Percentiles rank a stretch among this genome's conserved stretches.
Conservation (phyloP, 2,888 invertebrate species). For the Melanostoma scalare region DNA sequence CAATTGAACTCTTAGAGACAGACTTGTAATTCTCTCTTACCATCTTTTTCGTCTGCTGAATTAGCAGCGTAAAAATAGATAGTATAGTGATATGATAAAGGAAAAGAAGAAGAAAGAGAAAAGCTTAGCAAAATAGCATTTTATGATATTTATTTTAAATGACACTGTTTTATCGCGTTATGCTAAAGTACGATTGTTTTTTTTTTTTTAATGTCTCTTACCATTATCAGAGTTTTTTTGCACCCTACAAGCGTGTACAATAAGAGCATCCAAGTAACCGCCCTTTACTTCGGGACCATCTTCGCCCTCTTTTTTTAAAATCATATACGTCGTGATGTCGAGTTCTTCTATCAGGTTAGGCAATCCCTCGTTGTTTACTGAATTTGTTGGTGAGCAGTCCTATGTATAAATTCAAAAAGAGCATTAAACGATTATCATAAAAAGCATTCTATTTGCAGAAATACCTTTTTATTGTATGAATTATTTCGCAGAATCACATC, state of each 20-base stretch:
- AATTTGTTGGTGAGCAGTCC: slow-evolving; percentile 74
- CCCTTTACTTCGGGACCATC: slow-evolving; percentile 96
- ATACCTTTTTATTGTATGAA: slow-evolving; percentile 74
- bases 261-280: slow-evolving; percentile 95
- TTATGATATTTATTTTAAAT: slow-evolving; percentile 33
- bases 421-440: not conserved
- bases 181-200: not conserved
- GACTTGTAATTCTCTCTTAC: slow-evolving; percentile 56
- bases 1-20: slow-evolving; percentile 35
- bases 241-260: slow-evolving; percentile 97
- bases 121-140: slow-evolving; percentile 55
- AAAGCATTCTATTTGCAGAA: too few species aligned
- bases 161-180: not conserved
- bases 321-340: slow-evolving; percentile 90
- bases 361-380: slow-evolving; percentile 75
- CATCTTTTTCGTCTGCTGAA: slow-evolving; percentile 71
- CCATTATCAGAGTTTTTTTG: slow-evolving; percentile 86
- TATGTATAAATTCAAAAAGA: slow-evolving; percentile 21
- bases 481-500: slow-evolving; percentile 75
- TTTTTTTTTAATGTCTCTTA: slow-evolving; percentile 72
- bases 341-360: slow-evolving; percentile 89
- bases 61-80: slow-evolving; percentile 66
- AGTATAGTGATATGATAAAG: slow-evolving; percentile 58
- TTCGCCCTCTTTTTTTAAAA: slow-evolving; percentile 90
- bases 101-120: slow-evolving; percentile 62